Evolutionary conservation across 2,888 invertebrate species (phyloP), one percentile per base, ranked within the genome.

Genomic region (Brenthis daphne): DNA sequence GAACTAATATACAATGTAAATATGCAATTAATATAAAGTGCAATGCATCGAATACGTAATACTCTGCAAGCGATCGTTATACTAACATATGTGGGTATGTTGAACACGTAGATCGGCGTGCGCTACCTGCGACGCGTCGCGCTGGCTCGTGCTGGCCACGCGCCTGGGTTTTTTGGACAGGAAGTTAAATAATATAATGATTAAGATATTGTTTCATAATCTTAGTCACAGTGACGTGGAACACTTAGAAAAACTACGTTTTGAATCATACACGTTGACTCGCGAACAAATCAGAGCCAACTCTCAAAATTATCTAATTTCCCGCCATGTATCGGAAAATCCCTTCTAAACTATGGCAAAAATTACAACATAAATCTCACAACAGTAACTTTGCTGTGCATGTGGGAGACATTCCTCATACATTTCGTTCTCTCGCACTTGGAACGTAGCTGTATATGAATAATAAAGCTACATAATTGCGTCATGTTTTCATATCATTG

Each of bases 191-290:
- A 43, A 33, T 51, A 58, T 53, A 48, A 48, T 57, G 12, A 61
- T 66, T 64, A 53, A 48, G 64, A 69, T 60, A 57, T 56, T 67
- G 61, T 71, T 71, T 71, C 64, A 69, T 71, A 71, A 71, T 55
- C 53, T 69, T 71, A 71, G 64, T 71, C 71, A 71, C 33, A 16
- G 16, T 20, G 33, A 60, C 61, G 57, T 43, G 24, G 50, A 47
- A 47, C 12, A 16, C 54, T 71, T 47, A 33, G 57, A 63, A 57
- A 68, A 68, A 63, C 64, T 66, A 67, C 70, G 63, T 56, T 29
- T 71, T 71, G 70, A 71, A 68, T 71, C 70, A 71, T 61, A 37
- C 16, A 33, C 29, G 16, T 51, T 20, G 61, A n/a, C 16, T 51
- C 33, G 63, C 33, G 20, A 37, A 63, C 33, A 53, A 37, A 63